Conservation (phyloP, 1,140 invertebrate genomes). For the Xylocopa sonorina region DNA sequence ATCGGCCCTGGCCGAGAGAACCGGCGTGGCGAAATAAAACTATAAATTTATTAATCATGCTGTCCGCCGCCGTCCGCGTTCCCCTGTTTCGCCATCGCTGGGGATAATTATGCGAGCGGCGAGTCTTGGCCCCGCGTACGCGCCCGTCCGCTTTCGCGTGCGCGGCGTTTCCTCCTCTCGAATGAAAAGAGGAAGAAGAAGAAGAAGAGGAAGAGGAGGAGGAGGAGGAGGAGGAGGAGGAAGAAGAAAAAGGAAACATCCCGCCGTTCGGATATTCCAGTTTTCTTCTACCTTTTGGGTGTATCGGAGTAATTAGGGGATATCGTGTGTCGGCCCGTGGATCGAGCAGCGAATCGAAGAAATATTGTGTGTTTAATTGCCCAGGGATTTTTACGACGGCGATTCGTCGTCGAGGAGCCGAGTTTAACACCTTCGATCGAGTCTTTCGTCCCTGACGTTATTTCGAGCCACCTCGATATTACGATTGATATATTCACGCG, state of each 20-base stretch:
- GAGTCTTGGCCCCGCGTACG: neutral
- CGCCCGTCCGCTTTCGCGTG: neutral
- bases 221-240: too few species aligned
- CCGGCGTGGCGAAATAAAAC: constrained; percentile 50
- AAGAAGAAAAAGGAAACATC: neutral
- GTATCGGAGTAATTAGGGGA: constrained; percentile 11
- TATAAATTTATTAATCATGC: constrained; percentile 53
- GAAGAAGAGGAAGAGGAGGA: too few species aligned
- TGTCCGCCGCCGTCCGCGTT: constrained; percentile 29
- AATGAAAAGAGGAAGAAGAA: neutral
- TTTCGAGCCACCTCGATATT: too few species aligned
- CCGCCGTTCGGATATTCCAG: constrained; percentile 4
- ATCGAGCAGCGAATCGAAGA: neutral
- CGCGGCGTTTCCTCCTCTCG: neutral
- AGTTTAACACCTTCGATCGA: constrained; percentile 4
- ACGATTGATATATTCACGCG: too few species aligned
- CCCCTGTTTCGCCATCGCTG: constrained; percentile 24
- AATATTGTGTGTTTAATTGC: neutral
- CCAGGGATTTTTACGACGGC: neutral
- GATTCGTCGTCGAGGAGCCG: neutral
- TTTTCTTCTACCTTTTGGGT: neutral
- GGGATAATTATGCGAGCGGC: constrained; percentile 40
- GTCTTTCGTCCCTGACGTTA: too few species aligned
- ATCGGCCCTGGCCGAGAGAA: constrained; percentile 33
- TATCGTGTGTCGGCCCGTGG: neutral